Percentiles rank a stretch among this genome's conserved stretches.
phyloP scores from a whole-genome alignment of 92 coral and sea anemone species.

The Zoanthus gigantus region DNA sequence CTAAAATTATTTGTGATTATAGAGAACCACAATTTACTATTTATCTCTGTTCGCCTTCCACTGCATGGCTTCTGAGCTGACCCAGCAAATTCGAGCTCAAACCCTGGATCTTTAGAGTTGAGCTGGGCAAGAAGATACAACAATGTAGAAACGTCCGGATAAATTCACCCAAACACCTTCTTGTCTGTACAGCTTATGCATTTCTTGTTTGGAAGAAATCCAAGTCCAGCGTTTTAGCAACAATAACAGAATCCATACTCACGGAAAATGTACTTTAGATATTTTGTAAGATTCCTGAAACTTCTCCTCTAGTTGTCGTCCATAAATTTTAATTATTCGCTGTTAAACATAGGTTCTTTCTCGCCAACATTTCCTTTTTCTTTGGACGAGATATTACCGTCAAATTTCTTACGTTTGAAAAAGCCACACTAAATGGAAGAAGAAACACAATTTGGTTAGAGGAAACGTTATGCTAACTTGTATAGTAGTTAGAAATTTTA shows the following conservation, averaged over 20 bases:
- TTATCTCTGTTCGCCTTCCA: not conserved
- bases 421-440: conserved; percentile 80
- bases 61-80: not conserved
- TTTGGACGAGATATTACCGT: conserved; percentile 65
- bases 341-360: conserved; percentile 69
- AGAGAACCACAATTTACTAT: no score
- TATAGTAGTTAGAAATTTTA: not conserved
- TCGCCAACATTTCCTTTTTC: conserved; percentile 57
- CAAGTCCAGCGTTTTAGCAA: not conserved
- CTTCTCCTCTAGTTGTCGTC: no score
- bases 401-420: conserved; percentile 88
- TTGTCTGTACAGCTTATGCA: not conserved
- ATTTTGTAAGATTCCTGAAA: not conserved
- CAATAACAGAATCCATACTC: not conserved
- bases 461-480: not conserved
- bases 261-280: not conserved
- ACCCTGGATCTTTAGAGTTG: not conserved
- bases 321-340: conserved; percentile 11
- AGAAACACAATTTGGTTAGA: not conserved
- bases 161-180: not conserved
- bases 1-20: not conserved
- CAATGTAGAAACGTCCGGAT: not conserved
- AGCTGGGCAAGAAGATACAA: not conserved
- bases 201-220: not conserved
- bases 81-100: not conserved